A percentile compares a stretch with the other conserved stretches of the same genome.
Evolutionary conservation across 2,113 vertebrate species (phyloP).

Genomic region (Erinaceus europaeus): DNA sequence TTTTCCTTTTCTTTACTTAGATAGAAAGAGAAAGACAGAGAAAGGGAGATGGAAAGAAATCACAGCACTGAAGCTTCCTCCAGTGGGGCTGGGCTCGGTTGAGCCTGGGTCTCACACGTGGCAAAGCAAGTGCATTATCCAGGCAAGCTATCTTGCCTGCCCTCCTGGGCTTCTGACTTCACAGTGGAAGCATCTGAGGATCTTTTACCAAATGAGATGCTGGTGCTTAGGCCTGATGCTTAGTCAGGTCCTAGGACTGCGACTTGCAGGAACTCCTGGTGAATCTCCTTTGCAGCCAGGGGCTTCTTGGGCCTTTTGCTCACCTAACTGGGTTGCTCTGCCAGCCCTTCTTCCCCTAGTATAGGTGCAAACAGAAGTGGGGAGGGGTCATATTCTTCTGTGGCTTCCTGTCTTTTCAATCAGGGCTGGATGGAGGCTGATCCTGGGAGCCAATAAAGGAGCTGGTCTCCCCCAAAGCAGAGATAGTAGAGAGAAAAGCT

Average conservation of each 20-base stretch:
- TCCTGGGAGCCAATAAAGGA: background rate
- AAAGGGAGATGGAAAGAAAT: no score
- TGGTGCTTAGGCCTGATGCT: background rate
- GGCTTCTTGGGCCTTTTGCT: background rate
- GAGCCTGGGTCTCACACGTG: no score
- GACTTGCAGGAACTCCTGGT: background rate
- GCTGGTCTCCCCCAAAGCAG: no score
- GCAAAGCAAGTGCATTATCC: no score
- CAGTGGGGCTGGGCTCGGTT: no score
- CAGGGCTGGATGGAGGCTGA: background rate
- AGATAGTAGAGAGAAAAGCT: no score
- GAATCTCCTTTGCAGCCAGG: background rate
- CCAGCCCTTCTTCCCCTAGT: background rate
- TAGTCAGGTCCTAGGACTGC: background rate
- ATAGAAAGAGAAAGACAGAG: no score
- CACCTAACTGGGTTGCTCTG: background rate
- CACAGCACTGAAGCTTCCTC: no score
- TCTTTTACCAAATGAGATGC: background rate
- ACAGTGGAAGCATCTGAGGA: background rate
- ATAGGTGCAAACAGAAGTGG: background rate
- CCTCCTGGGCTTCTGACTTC: background rate
- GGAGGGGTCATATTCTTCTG: conserved; percentile 14
- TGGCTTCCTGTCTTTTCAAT: no score
- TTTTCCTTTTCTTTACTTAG: no score
- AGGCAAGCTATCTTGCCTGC: no score